A percentile compares a stretch with the other conserved stretches of the same genome.
Conservation (phyloP, 2,797 vertebrate species). For the Cyclura pinguis region DNA sequence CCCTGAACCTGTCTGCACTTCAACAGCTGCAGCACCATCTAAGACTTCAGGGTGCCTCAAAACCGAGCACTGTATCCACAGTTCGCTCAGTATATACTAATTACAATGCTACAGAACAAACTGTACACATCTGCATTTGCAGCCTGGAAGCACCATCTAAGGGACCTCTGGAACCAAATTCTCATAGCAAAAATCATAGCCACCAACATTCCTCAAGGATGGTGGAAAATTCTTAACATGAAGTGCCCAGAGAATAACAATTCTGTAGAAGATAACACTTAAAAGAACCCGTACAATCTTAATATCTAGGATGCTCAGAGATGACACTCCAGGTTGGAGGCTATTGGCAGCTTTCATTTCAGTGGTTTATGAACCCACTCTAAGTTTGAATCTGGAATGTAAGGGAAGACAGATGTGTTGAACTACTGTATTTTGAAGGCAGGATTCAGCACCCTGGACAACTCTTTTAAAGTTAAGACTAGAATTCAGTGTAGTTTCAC, state of each 20-base stretch:
- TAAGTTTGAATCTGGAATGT: no score
- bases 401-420: no score
- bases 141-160: no score
- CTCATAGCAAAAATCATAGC: not conserved
- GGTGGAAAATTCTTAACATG: not conserved
- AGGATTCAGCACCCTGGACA: no score
- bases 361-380: no score
- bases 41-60: not conserved
- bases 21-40: not conserved
- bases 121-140: not conserved
- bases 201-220: not conserved
- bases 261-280: not conserved
- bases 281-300: not conserved
- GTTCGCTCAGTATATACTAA: not conserved
- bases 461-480: no score
- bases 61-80: not conserved
- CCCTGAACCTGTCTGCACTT: not conserved
- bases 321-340: not conserved
- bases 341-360: no score
- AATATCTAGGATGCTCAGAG: not conserved
- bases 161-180: not conserved
- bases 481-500: no score
- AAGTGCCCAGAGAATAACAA: not conserved
- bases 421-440: no score
- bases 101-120: not conserved